Evolutionary conservation across 2,888 invertebrate species (phyloP).

Genomic region (Hirtodrosophila alboralis): DNA sequence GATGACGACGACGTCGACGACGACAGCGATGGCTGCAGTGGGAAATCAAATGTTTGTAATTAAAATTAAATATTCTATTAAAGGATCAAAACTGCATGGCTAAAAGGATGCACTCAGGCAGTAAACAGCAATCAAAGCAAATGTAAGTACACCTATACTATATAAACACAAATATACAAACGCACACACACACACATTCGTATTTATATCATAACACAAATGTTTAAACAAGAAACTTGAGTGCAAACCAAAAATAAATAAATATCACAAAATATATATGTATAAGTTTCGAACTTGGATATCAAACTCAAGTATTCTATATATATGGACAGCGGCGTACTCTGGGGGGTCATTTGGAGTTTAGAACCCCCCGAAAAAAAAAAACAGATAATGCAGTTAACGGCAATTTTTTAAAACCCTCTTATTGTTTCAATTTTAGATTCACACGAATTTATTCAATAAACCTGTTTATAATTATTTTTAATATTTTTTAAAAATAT

Average conservation of each 20-base stretch:
- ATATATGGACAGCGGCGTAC: no score
- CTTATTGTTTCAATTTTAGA: no score
- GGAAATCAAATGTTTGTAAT: constrained; percentile 80
- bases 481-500: no score
- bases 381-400: no score
- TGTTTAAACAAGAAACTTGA: constrained; percentile 63
- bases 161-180: background rate
- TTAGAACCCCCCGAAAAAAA: no score
- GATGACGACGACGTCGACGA: constrained; percentile 14
- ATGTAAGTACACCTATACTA: constrained; percentile 52
- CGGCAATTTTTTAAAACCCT: no score
- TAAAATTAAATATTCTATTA: constrained; percentile 79
- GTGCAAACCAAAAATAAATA: constrained; percentile 20
- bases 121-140: constrained; percentile 78
- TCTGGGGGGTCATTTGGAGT: no score
- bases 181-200: constrained; percentile 2
- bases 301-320: no score
- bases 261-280: constrained; percentile 4
- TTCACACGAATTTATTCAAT: no score
- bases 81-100: constrained; percentile 78
- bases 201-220: constrained; percentile 72
- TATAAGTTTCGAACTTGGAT: background rate
- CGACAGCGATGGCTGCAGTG: constrained; percentile 68
- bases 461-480: no score
- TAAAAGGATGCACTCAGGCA: constrained; percentile 69